Conservation (phyloP, 1,140 invertebrate genomes). For the Zaprionus africanus region DNA sequence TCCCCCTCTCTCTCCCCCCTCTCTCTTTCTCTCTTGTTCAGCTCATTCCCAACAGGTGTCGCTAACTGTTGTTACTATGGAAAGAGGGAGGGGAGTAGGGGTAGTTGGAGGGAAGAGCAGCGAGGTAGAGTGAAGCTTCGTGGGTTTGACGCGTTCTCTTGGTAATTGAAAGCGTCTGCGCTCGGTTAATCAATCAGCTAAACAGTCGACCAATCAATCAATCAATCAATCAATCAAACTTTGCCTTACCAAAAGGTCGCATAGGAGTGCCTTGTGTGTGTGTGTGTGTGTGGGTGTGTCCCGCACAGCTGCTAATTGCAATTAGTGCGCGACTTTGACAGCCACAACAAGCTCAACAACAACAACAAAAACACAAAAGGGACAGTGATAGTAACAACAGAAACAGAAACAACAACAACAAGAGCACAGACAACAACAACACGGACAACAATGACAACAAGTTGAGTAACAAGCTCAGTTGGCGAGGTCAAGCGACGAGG, state of each 20-base stretch:
- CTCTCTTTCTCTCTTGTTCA: background rate
- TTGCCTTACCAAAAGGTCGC: background rate
- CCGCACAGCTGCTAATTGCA: slow-evolving; percentile 44
- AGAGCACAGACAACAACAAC: background rate
- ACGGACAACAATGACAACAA: background rate
- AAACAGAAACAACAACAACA: slow-evolving; percentile 34
- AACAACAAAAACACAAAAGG: slow-evolving; percentile 13
- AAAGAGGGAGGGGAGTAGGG: background rate
- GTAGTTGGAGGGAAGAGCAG: background rate
- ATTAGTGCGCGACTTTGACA: slow-evolving; percentile 53
- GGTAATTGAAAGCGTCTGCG: slow-evolving; percentile 68
- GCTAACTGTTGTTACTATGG: slow-evolving; percentile 20
- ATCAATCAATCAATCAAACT: slow-evolving; percentile 21
- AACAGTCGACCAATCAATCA: slow-evolving; percentile 62
- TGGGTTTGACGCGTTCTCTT: slow-evolving; percentile 19
- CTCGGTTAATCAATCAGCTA: slow-evolving; percentile 63
- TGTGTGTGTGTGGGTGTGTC: slow-evolving; percentile 20
- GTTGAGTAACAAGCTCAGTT: slow-evolving; percentile 5
- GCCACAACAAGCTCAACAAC: slow-evolving; percentile 30
- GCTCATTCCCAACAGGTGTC: background rate
- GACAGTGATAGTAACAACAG: slow-evolving; percentile 31
- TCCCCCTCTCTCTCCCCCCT: background rate
- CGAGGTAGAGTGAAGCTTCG: background rate
- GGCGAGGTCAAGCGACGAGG: slow-evolving; percentile 34
- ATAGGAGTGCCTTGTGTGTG: slow-evolving; percentile 17